A percentile compares a stretch with the other conserved stretches of the same genome.
These are phyloP conservation scores for Enteromius afrohamiltoni DNA, from an alignment of 2,797 vertebrate species.

Conservation along the genomic window DNA sequence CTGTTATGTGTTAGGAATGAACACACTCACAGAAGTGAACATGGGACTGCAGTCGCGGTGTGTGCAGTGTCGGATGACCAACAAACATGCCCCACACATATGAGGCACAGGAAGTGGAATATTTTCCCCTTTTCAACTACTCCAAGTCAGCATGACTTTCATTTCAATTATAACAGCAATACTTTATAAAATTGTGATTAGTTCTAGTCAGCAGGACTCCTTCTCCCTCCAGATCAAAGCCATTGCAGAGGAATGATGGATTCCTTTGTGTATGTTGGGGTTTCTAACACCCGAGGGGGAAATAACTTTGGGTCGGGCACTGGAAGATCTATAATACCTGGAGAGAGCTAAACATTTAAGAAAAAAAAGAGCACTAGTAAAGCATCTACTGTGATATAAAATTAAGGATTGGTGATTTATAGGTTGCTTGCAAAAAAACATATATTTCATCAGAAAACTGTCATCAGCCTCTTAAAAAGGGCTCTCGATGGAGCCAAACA, in stretches of 20 bases:
- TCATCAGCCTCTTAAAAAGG: neutral
- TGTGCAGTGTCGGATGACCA: neutral
- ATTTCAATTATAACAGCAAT: slow-evolving; percentile 45
- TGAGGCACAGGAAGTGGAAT: slow-evolving; percentile 10
- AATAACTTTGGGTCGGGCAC: slow-evolving; percentile 25
- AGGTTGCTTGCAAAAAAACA: neutral
- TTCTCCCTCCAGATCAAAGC: slow-evolving; percentile 43
- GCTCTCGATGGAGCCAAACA: neutral
- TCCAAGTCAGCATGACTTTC: slow-evolving; percentile 26
- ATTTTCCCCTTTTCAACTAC: neutral
- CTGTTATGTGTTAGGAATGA: slow-evolving; percentile 29
- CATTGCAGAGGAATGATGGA: slow-evolving; percentile 34
- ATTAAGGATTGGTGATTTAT: neutral
- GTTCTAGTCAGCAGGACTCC: slow-evolving; percentile 48
- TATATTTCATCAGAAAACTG: neutral
- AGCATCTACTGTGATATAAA: neutral
- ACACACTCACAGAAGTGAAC: neutral
- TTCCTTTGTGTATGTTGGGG: slow-evolving; percentile 31
- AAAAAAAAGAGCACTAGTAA: neutral
- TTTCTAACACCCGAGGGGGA: slow-evolving; percentile 3
- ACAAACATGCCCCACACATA: neutral
- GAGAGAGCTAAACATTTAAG: neutral
- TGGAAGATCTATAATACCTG: neutral
- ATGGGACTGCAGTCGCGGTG: neutral
- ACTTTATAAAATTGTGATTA: slow-evolving; percentile 49